phyloP scores from a whole-genome alignment of 2,888 invertebrate genomes.

The Diploptera punctata region DNA sequence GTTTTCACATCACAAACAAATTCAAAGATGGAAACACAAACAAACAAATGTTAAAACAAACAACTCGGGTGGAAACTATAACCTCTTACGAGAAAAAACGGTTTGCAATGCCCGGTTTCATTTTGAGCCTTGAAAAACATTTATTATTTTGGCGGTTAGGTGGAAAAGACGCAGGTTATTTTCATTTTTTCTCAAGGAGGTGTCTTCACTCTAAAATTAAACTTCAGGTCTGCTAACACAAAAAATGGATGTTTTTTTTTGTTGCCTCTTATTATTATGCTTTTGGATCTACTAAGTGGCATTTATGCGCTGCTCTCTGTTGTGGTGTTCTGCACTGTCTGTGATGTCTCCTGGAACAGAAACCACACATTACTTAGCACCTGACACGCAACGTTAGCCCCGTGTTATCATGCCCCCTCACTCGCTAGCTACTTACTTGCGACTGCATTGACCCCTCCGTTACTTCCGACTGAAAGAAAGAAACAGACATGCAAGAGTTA shows the following conservation, averaged over 20 bases:
- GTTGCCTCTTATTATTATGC: background rate
- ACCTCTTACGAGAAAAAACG: background rate
- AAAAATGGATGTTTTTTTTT: slow-evolving; percentile 44
- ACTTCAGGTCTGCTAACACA: slow-evolving; percentile 43
- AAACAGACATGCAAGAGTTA: slow-evolving; percentile 22
- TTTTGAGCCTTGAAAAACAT: slow-evolving; percentile 43
- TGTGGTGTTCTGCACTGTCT: slow-evolving; percentile 65
- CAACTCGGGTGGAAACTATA: slow-evolving; percentile 20
- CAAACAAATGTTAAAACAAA: slow-evolving; percentile 14
- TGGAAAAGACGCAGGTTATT: slow-evolving; percentile 28
- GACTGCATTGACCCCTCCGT: slow-evolving; percentile 53
- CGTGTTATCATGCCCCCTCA: no score
- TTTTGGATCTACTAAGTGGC: slow-evolving; percentile 41
- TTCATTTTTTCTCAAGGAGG: slow-evolving; percentile 40
- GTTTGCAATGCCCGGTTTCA: slow-evolving; percentile 35
- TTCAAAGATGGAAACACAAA: slow-evolving; percentile 17
- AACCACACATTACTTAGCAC: no score
- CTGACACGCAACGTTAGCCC: no score
- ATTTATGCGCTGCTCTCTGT: slow-evolving; percentile 66
- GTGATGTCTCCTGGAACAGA: slow-evolving; percentile 57
- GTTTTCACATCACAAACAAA: no score
- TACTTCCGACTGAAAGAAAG: slow-evolving; percentile 54
- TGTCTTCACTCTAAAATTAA: slow-evolving; percentile 41
- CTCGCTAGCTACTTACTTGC: slow-evolving; percentile 52
- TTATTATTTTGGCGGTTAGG: slow-evolving; percentile 32